phyloP scores from a whole-genome alignment of 2,888 invertebrate genomes.

The Myathropa florea region DNA sequence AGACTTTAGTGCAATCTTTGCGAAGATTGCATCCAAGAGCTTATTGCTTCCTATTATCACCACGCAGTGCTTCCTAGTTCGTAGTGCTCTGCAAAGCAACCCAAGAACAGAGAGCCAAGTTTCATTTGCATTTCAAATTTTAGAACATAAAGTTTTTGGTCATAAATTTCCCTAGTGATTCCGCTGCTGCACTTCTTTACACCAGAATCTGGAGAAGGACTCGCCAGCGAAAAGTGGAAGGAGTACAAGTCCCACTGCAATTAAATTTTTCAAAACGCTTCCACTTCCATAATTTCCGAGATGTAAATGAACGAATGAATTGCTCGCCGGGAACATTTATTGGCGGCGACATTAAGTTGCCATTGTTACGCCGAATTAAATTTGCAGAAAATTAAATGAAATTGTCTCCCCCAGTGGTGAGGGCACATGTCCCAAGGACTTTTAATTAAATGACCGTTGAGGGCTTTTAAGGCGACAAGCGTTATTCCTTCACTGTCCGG shows the following conservation, averaged over 20 bases:
- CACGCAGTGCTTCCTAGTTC: not conserved
- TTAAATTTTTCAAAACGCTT: conserved; percentile 24
- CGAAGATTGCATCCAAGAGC: conserved; percentile 25
- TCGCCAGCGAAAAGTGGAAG: not conserved
- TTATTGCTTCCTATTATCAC: conserved; percentile 46
- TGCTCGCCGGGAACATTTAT: conserved; percentile 54
- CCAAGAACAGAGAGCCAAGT: not conserved
- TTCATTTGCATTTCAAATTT: conserved; percentile 63
- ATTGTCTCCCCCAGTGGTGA: conserved; percentile 26
- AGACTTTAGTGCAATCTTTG: conserved; percentile 28
- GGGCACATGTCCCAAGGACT: conserved; percentile 42
- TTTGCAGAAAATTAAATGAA: conserved; percentile 65
- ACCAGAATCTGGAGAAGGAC: not conserved
- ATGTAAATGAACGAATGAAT: conserved; percentile 66
- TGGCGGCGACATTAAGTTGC: conserved; percentile 61
- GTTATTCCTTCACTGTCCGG: conserved; percentile 22
- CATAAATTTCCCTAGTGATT: conserved; percentile 62
- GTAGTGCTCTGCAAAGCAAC: not conserved
- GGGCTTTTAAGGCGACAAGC: conserved; percentile 31
- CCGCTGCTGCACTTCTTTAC: conserved; percentile 10
- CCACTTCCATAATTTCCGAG: conserved; percentile 44
- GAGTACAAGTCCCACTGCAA: conserved; percentile 20
- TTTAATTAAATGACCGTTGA: conserved; percentile 60
- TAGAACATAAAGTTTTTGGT: conserved; percentile 46
- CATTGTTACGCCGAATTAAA: conserved; percentile 64